These are phyloP conservation scores for Paraescarpia echinospica DNA, from an alignment of 1,140 invertebrate genomes.

Conservation along the genomic window DNA sequence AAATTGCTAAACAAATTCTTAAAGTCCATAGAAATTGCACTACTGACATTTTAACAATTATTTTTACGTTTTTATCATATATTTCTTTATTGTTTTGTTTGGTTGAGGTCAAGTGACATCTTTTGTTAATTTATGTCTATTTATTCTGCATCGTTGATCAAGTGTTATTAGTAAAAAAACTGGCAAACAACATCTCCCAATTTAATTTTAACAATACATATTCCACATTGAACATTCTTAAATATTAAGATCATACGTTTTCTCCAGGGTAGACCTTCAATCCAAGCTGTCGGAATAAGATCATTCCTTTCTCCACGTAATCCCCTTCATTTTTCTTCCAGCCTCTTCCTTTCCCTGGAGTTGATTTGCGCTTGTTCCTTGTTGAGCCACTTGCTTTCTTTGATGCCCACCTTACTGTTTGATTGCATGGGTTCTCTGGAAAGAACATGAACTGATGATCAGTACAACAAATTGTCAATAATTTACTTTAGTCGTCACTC, in stretches of 20 bases:
- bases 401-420: slow-evolving; percentile 19
- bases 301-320: slow-evolving; percentile 45
- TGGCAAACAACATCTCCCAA: neutral
- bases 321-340: slow-evolving; percentile 35
- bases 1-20: too few species aligned
- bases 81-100: too few species aligned
- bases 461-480: neutral
- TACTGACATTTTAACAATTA: too few species aligned
- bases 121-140: too few species aligned
- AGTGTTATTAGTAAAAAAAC: neutral
- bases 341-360: slow-evolving; percentile 22
- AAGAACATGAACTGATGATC: slow-evolving; percentile 4
- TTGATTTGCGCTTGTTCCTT: slow-evolving; percentile 24
- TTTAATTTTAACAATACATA: neutral
- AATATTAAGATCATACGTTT: slow-evolving; percentile 39
- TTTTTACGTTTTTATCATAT: too few species aligned
- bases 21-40: too few species aligned
- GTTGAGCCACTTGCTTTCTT: slow-evolving; percentile 28
- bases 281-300: slow-evolving; percentile 41
- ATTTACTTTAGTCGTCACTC: neutral
- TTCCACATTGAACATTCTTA: neutral
- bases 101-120: too few species aligned
- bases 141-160: too few species aligned
- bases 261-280: slow-evolving; percentile 46
- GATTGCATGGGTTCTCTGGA: neutral